Evolutionary conservation across 2,113 vertebrate species (phyloP), one percentile per base, ranked within the genome.

Genomic region (Pardalotus punctatus): DNA sequence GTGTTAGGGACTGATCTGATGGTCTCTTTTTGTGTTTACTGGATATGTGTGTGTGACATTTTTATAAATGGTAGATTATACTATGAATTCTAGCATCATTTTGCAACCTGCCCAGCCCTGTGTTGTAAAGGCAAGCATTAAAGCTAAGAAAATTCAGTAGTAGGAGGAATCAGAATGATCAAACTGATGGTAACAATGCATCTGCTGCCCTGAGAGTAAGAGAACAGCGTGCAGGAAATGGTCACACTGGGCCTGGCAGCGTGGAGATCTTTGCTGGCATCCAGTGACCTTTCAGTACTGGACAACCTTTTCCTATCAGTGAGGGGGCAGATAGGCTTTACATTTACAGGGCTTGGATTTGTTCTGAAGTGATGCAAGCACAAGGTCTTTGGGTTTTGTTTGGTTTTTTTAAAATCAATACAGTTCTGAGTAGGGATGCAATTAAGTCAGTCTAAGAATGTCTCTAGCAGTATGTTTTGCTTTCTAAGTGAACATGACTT

Each of bases 31-130:
- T 57, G 5, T 2, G 0, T 73, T 95, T 64, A 17, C 27, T 43
- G 56, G 33, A 18, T 24, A 14, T 0, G 0, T 25, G 20, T 33
- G 5, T 20, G 17, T 42, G 71, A 27, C 15, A 13, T 40, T 72
- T 66, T 64, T 47, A 72, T 48, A 57, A 10, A 23, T 38, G 17
- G 8, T 83, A 65, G 35, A 58, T 62, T 35, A 21, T n/a, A 14
- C 43, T 23, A 47, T 33, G 7, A 61, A 54, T 40, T 54, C 17
- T 33, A 42, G 27, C 12, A 8, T 40, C 86, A 51, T 64, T 81
- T 93, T 72, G 31, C 25, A 31, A 47, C 45, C 28, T 64, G 11
- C 19, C 38, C 6, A 0, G 5, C 43, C 11, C 45, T 47, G 4
- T 76, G n/a, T 45, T 78, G 15, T 48, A 69, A 85, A 95, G 36